These are phyloP conservation scores for Epinephelus awoara DNA, from an alignment of 2,797 vertebrate genomes.

Conservation along the genomic window DNA sequence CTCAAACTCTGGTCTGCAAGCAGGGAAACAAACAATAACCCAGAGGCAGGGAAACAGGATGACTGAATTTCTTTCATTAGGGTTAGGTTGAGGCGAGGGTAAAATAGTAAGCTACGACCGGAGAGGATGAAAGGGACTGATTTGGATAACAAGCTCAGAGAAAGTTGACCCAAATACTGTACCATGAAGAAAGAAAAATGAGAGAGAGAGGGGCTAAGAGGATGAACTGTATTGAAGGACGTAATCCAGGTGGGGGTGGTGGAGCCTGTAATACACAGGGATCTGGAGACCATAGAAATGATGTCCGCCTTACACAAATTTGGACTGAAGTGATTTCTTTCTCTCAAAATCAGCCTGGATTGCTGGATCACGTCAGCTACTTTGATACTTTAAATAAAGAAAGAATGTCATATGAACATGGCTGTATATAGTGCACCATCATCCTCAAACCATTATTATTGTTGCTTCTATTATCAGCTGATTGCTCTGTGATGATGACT, in stretches of 20 bases:
- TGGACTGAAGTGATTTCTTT: neutral
- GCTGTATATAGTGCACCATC: neutral
- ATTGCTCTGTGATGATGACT: too few relatives aligned
- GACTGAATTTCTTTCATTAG: neutral
- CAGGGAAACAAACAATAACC: slow-evolving; percentile 10
- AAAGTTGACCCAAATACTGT: slow-evolving; percentile 55
- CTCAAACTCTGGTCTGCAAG: neutral
- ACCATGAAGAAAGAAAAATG: slow-evolving; percentile 11
- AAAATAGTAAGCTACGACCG: neutral
- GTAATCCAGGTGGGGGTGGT: slow-evolving; percentile 23
- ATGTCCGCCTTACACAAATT: neutral
- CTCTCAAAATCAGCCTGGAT: neutral
- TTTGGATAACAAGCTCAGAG: slow-evolving; percentile 45
- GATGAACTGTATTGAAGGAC: slow-evolving; percentile 25
- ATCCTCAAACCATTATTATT: neutral
- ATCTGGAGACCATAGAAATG: neutral
- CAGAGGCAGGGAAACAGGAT: slow-evolving; percentile 3
- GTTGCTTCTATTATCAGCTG: too few relatives aligned
- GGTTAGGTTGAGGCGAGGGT: neutral
- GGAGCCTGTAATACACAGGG: neutral
- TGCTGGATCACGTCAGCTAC: neutral
- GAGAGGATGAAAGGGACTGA: slow-evolving; percentile 14
- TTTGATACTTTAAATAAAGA: neutral
- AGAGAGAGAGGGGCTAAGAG: slow-evolving; percentile 29
- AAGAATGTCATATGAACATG: neutral